Percentiles rank a stretch among this genome's conserved stretches.
These are phyloP conservation scores for Pogonognathellus flavescens DNA, from an alignment of 1,140 invertebrate species.

Conservation along the genomic window DNA sequence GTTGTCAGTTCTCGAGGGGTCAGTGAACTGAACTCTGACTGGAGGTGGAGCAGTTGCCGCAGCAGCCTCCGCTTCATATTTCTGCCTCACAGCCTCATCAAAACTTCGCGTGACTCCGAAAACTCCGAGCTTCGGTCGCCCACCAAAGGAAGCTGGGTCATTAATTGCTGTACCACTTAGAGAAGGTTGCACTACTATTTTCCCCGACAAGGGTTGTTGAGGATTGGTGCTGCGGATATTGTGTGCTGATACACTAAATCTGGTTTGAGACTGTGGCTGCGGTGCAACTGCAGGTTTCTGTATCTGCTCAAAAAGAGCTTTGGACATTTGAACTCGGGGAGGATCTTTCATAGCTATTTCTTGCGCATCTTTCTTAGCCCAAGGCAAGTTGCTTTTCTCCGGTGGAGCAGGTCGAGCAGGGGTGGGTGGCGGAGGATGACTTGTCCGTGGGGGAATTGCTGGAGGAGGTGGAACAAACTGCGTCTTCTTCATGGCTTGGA, in stretches of 20 bases:
- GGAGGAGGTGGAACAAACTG: slow-evolving; percentile 34
- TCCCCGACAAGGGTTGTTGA: neutral
- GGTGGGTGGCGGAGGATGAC: neutral
- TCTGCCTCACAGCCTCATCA: slow-evolving; percentile 54
- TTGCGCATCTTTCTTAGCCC: slow-evolving; percentile 45
- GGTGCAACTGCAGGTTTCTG: neutral
- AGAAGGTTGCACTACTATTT: neutral
- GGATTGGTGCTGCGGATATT: neutral
- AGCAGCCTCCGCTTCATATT: slow-evolving; percentile 50
- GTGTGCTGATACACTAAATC: neutral
- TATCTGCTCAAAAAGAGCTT: slow-evolving; percentile 46
- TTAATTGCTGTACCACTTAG: no score
- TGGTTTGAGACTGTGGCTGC: neutral
- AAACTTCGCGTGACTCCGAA: slow-evolving; percentile 60
- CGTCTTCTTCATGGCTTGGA: slow-evolving; percentile 62
- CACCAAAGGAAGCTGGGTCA: no score
- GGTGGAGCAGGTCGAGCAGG: neutral
- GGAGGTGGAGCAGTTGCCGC: neutral
- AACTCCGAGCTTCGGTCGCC: slow-evolving; percentile 47
- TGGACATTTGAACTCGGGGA: slow-evolving; percentile 33
- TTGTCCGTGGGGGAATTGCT: slow-evolving; percentile 12
- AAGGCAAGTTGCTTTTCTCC: slow-evolving; percentile 59
- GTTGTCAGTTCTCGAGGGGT: neutral
- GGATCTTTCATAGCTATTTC: neutral
- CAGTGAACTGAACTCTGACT: neutral